These are phyloP conservation scores for Harpalus rufipes DNA, from an alignment of 2,888 invertebrate species.

Conservation along the genomic window DNA sequence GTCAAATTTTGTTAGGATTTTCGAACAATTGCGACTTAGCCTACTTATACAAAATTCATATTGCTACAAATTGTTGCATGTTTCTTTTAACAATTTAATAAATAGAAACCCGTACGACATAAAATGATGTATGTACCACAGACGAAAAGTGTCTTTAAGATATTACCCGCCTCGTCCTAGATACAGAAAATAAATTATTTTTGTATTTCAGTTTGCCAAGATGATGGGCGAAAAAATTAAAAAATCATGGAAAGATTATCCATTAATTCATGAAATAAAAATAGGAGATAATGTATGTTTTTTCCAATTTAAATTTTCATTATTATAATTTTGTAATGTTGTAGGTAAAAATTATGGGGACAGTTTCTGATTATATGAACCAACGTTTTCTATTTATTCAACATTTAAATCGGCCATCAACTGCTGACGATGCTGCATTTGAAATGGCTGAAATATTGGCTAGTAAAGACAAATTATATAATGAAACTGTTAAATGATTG, in stretches of 20 bases:
- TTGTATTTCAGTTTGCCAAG: not conserved
- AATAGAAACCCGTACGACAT: too few species aligned
- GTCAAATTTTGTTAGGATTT: too few species aligned
- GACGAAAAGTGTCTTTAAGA: too few species aligned
- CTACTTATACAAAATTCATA: too few species aligned
- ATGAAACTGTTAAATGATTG: not conserved
- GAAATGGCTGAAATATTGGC: not conserved
- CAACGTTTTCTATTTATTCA: conserved; percentile 22
- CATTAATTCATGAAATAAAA: not conserved
- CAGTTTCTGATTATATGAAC: not conserved
- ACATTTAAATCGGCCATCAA: not conserved
- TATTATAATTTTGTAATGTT: not conserved
- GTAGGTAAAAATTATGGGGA: not conserved
- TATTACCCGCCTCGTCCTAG: too few species aligned
- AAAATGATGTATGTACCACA: too few species aligned
- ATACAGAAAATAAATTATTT: too few species aligned
- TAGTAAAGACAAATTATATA: not conserved
- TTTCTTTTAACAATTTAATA: too few species aligned
- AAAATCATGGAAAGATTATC: not conserved
- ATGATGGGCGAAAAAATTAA: conserved; percentile 1
- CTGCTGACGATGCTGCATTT: not conserved
- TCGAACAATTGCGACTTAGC: too few species aligned
- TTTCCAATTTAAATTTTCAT: not conserved
- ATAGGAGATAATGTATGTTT: conserved; percentile 33
- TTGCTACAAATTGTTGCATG: too few species aligned